phyloP scores from a whole-genome alignment of 2,888 invertebrate genomes.

The Netelia virgata region DNA sequence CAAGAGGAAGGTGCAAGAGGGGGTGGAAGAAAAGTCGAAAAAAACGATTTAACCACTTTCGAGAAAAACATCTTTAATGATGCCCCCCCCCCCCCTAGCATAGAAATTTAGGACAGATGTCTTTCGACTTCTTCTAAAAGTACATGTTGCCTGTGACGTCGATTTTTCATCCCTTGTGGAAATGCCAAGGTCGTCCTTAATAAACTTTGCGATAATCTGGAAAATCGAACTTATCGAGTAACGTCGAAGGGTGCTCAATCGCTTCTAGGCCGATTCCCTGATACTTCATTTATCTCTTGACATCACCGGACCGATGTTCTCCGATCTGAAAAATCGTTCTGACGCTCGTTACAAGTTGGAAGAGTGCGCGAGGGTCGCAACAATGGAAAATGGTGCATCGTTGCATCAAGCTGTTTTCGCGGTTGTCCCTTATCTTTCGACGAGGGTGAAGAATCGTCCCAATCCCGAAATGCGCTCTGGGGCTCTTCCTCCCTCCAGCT shows the following conservation, averaged over 20 bases:
- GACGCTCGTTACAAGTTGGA: slow-evolving; percentile 1
- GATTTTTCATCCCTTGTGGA: neutral
- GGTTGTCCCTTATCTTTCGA: slow-evolving; percentile 73
- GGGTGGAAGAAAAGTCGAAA: neutral
- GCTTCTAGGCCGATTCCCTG: neutral
- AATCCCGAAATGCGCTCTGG: slow-evolving; percentile 71
- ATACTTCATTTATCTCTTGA: neutral
- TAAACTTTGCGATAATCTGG: neutral
- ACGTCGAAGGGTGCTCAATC: neutral
- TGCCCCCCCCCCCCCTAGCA: neutral
- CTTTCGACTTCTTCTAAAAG: slow-evolving; percentile 2
- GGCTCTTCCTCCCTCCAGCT: slow-evolving; percentile 49
- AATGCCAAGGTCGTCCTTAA: slow-evolving; percentile 9
- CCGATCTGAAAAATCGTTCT: too few species aligned
- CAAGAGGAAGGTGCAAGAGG: too few species aligned
- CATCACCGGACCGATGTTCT: too few species aligned
- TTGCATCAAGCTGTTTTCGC: slow-evolving; percentile 69
- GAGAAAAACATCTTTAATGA: slow-evolving; percentile 30
- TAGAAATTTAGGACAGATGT: slow-evolving; percentile 62
- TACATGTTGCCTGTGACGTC: neutral
- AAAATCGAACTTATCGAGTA: too few species aligned
- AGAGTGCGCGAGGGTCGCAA: slow-evolving; percentile 3
- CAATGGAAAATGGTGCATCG: slow-evolving; percentile 51
- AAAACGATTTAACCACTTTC: neutral
- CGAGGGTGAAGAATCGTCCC: slow-evolving; percentile 75